phyloP scores from a whole-genome alignment of 2,888 invertebrate species.

The Sturmia bella region DNA sequence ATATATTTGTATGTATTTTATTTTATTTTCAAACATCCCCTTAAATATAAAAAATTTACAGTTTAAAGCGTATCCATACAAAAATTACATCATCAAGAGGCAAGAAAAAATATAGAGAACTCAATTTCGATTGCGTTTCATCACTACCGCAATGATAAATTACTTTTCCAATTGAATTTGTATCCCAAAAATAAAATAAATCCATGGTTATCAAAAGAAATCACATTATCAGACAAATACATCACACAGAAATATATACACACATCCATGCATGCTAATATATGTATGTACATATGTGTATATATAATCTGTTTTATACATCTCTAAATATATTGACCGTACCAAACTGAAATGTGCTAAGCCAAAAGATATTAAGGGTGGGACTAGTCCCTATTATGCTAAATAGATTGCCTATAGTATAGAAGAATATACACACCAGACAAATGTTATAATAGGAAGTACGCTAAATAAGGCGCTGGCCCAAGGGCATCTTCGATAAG shows the following conservation, averaged over 20 bases:
- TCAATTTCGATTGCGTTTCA: slow-evolving; percentile 70
- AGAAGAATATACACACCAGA: no score
- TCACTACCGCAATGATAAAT: slow-evolving; percentile 73
- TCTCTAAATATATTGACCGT: no score
- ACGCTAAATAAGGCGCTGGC: no score
- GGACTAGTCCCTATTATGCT: no score
- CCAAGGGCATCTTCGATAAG: no score
- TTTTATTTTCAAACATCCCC: neutral
- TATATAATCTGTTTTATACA: slow-evolving; percentile 3
- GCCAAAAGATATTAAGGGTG: no score
- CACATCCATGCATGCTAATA: neutral
- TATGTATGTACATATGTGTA: neutral
- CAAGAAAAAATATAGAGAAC: slow-evolving; percentile 41
- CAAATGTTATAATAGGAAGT: no score
- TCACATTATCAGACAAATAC: slow-evolving; percentile 32
- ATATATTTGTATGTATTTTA: neutral
- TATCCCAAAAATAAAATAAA: slow-evolving; percentile 49
- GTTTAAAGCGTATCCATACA: slow-evolving; percentile 29
- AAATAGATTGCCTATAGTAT: no score
- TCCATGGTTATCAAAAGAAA: slow-evolving; percentile 30
- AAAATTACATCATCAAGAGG: slow-evolving; percentile 18
- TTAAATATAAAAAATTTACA: neutral
- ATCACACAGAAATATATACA: neutral
- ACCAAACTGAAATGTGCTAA: no score
- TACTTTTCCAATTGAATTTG: slow-evolving; percentile 70